Evolutionary conservation across 1,140 invertebrate species (phyloP).

Genomic region (Pachypsylla venusta): DNA sequence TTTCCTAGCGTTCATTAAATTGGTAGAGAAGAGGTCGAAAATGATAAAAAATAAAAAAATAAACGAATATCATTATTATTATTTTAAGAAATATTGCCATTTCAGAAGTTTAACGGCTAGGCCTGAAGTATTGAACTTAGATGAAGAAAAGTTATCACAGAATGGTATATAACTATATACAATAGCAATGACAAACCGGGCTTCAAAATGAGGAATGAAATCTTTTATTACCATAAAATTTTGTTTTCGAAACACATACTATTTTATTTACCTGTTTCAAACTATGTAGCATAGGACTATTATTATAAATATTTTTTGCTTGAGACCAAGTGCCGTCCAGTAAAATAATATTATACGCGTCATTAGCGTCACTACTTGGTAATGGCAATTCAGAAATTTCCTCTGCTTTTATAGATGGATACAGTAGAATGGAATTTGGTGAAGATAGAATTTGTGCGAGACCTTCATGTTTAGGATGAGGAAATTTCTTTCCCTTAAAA

Average conservation of each 20-base stretch:
- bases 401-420: slow-evolving; percentile 60
- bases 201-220: no score
- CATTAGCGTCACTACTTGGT: slow-evolving; percentile 22
- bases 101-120: no score
- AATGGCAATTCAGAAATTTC: slow-evolving; percentile 36
- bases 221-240: no score
- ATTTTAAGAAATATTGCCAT: no score
- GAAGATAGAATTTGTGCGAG: slow-evolving; percentile 48
- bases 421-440: slow-evolving; percentile 60
- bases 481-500: slow-evolving; percentile 72
- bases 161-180: no score
- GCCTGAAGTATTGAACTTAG: no score
- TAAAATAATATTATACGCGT: slow-evolving; percentile 60
- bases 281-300: slow-evolving; percentile 46
- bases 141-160: no score
- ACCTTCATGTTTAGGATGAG: slow-evolving; percentile 44
- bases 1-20: background rate
- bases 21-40: slow-evolving; percentile 8
- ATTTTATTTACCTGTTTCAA: slow-evolving; percentile 40
- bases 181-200: no score
- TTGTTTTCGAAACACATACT: no score
- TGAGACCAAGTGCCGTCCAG: slow-evolving; percentile 91
- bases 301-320: slow-evolving; percentile 69
- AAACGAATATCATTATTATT: no score
- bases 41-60: background rate